Base-by-base conservation (phyloP, 23 tunicate genomes). In the Clavelina lepadiformis region DNA sequence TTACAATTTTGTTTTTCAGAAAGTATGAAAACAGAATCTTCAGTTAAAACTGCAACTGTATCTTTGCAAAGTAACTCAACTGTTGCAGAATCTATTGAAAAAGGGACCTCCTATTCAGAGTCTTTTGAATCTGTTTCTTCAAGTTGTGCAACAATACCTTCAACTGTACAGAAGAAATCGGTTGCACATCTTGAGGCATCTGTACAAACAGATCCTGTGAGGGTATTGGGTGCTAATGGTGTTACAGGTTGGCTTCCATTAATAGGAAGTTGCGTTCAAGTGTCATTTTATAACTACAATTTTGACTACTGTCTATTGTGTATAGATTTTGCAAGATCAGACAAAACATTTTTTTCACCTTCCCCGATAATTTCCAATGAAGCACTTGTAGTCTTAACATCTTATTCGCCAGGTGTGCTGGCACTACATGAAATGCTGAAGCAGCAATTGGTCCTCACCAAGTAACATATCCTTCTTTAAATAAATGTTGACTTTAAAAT, bases 361-460 rank as follows among this genome's bases (percentile, higher is more conserved):
- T 35, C 73, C 26, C 53, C 33, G 38, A 18, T 80, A 13, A 49
- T 88, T 5, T 53, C 46, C 46, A 68, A 79, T 38, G 87, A 80
- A 74, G 73, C 76, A 3, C 67, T 88, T 28, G 73, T 73, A 51
- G 57, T 69, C n/a, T 32, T 88, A 60, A 41, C 96, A 1, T 46
- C 86, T 6, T 79, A 80, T 27, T 80, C 85, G 1, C 96, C 96
- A 38, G 96, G 73, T 44, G 74, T 75, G 26, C 35, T 88, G 1
- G 96, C 96, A 19, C 61, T 88, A 7, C 96, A 88, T 38, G 96
- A 88, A 33, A 58, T 88, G 56, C 31, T 88, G 34, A 74, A 73
- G 38, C 96, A 79, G 31, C 96, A 88, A 41, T 53, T 79, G 5
- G 67, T 58, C 18, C 54, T 79, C 20, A 88, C 96, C 22, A 73